Conservation (phyloP, 2,113 vertebrate genomes). For the Rousettus leschenaultii region DNA sequence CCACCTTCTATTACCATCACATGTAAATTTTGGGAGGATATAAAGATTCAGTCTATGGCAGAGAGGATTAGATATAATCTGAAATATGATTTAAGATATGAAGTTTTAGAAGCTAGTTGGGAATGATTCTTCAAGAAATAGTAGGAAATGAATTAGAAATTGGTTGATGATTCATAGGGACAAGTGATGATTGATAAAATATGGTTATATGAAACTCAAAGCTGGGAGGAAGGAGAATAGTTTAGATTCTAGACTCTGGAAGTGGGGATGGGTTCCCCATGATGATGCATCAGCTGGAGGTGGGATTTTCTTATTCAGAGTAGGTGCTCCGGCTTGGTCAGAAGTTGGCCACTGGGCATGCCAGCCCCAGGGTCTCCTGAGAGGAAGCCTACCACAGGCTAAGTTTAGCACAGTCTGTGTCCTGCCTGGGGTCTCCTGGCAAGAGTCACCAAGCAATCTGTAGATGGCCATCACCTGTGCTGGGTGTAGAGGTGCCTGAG, state of each 20-base stretch:
- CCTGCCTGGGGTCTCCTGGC: too few relatives aligned
- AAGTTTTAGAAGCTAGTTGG: not conserved
- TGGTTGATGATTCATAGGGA: not conserved
- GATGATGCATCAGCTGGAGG: fast-evolving
- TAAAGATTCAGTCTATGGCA: not conserved
- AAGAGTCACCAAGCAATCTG: too few relatives aligned
- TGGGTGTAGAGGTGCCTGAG: too few relatives aligned
- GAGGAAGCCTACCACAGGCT: too few relatives aligned
- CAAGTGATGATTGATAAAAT: not conserved
- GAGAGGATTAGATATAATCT: not conserved
- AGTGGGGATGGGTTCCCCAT: not conserved
- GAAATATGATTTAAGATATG: not conserved
- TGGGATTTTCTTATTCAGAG: not conserved
- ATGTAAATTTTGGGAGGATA: not conserved
- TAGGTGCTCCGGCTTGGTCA: not conserved
- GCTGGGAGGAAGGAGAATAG: not conserved
- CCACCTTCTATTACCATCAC: not conserved
- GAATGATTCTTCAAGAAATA: not conserved
- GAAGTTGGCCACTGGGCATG: too few relatives aligned
- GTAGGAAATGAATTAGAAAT: not conserved
- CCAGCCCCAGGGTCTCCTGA: too few relatives aligned
- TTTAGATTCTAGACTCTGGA: not conserved
- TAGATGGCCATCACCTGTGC: too few relatives aligned
- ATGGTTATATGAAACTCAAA: not conserved
- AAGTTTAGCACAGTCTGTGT: too few relatives aligned